Conservation (phyloP, 2,797 vertebrate genomes). For the Alosa sapidissima region DNA sequence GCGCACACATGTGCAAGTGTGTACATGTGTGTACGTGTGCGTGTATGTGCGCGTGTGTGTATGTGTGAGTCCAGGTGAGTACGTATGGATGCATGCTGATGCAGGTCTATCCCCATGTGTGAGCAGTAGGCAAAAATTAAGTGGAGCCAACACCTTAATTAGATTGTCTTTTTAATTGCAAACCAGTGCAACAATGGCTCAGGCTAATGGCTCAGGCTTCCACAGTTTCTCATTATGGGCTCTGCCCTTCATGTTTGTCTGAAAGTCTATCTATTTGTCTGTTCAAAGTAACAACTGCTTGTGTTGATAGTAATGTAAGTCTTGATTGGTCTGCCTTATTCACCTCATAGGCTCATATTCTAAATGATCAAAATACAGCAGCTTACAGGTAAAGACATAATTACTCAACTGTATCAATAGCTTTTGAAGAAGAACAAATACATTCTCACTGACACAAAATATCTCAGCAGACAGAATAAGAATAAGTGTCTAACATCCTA, state of each 20-base stretch:
- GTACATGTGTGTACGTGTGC: not conserved
- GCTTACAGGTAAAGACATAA: not conserved
- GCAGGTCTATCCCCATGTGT: not conserved
- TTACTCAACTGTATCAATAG: not conserved
- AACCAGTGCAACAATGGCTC: not conserved
- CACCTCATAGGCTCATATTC: too few species aligned
- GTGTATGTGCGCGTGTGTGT: not conserved
- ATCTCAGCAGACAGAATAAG: not conserved
- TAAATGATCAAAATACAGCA: too few species aligned
- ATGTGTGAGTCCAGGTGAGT: not conserved
- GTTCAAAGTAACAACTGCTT: not conserved
- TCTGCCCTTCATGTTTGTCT: not conserved
- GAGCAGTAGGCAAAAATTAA: not conserved
- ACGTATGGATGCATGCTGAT: not conserved
- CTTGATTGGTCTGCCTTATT: not conserved
- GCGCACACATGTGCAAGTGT: not conserved
- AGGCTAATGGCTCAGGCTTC: not conserved
- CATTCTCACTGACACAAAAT: not conserved
- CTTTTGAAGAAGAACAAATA: not conserved
- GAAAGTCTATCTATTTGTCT: not conserved
- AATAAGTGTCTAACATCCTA: not conserved
- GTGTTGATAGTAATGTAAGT: not conserved
- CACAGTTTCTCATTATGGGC: not conserved
- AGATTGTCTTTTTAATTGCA: constrained; percentile 1
- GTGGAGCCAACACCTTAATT: not conserved